Percentiles rank a stretch among this genome's conserved stretches.
phyloP scores from a whole-genome alignment of 1,140 invertebrate genomes.

The Pseudomyrmex cubaensis region DNA sequence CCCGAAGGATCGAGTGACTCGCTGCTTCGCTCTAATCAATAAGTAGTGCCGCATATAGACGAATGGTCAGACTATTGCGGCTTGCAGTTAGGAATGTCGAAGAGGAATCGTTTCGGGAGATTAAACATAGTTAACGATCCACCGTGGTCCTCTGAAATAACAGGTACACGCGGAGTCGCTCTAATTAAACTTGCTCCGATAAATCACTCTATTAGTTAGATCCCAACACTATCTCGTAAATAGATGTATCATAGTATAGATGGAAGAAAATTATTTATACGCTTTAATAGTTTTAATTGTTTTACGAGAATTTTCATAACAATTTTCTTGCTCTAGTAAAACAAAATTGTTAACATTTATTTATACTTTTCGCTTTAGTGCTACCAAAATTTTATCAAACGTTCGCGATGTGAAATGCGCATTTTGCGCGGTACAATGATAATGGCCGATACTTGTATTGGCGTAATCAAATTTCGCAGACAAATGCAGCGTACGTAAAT shows the following conservation, averaged over 20 bases:
- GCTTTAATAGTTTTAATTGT: neutral
- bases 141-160: slow-evolving; percentile 39
- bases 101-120: slow-evolving; percentile 50
- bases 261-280: neutral
- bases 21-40: slow-evolving; percentile 37
- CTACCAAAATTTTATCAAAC: neutral
- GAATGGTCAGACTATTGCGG: slow-evolving; percentile 27
- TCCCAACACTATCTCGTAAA: neutral
- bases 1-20: neutral
- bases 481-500: slow-evolving; percentile 23
- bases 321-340: neutral
- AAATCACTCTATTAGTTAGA: slow-evolving; percentile 30
- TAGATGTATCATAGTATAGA: neutral
- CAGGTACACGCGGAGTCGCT: neutral
- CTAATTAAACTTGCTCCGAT: slow-evolving; percentile 39
- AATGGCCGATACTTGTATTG: slow-evolving; percentile 24
- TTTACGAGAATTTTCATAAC: neutral
- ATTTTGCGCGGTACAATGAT: neutral
- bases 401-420: neutral
- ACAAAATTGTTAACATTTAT: neutral
- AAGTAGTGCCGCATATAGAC: slow-evolving; percentile 43
- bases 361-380: neutral
- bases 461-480: slow-evolving; percentile 36
- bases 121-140: slow-evolving; percentile 52
- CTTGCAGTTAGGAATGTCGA: slow-evolving; percentile 31